Conservation (phyloP, 2,888 invertebrate species). For the Caenorhabditis sp. region DNA sequence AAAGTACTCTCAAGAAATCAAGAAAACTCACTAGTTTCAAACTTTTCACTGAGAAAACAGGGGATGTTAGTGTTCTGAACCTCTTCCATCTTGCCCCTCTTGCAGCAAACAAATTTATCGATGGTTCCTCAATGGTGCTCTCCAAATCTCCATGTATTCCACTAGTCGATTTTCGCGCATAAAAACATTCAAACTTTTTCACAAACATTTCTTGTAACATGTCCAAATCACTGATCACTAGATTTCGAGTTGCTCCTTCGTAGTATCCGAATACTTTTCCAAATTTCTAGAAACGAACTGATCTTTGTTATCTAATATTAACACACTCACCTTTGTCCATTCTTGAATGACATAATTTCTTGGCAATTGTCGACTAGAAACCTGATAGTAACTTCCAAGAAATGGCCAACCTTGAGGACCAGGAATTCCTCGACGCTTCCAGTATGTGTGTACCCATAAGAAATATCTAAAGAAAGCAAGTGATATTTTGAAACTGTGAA, state of each 20-base stretch:
- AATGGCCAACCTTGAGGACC: conserved; percentile 54
- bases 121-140: conserved; percentile 30
- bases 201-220: conserved; percentile 72
- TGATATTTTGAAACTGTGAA: background rate
- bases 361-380: conserved; percentile 38
- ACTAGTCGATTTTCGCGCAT: conserved; percentile 70
- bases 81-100: conserved; percentile 75
- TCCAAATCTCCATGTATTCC: conserved; percentile 53
- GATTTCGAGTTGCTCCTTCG: conserved; percentile 55
- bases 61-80: conserved; percentile 73
- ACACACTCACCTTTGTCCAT: conserved; percentile 59
- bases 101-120: conserved; percentile 71
- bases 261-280: conserved; percentile 51
- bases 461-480: background rate
- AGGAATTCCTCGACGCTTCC: conserved; percentile 57
- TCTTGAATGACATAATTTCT: conserved; percentile 37
- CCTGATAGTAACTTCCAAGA: conserved; percentile 46
- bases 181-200: conserved; percentile 73
- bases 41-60: conserved; percentile 73
- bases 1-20: background rate
- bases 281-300: conserved; percentile 32
- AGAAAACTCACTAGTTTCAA: conserved; percentile 37
- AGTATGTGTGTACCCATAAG: conserved; percentile 39
- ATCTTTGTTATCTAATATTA: no score
- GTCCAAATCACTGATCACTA: conserved; percentile 72